phyloP scores from a whole-genome alignment of 2,888 invertebrate species.

The Empis stercorea region DNA sequence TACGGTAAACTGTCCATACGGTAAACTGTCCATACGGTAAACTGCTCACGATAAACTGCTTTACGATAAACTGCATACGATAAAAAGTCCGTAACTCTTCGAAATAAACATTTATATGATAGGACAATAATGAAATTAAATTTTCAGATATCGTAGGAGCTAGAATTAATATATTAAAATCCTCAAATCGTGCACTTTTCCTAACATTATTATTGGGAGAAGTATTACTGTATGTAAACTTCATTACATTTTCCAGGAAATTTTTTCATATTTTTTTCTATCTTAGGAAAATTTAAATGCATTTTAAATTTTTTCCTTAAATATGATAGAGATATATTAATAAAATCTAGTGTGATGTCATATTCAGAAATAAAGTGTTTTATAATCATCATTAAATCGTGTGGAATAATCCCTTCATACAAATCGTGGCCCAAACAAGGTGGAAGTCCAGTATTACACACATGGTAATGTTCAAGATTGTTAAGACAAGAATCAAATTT shows the following conservation, averaged over 20 bases:
- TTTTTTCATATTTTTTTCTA: constrained; percentile 3
- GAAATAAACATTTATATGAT: constrained; percentile 6
- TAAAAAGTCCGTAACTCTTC: no score
- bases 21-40: no score
- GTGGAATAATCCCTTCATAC: constrained; percentile 17
- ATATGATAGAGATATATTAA: background rate
- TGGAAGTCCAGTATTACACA: constrained; percentile 17
- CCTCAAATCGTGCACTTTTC: constrained; percentile 1
- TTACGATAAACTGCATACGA: no score
- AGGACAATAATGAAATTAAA: background rate
- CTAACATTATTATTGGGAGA: constrained; percentile 3
- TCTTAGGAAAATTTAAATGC: constrained; percentile 3
- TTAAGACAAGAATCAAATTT: constrained; percentile 17
- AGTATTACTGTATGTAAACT: constrained; percentile 3
- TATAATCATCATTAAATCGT: constrained; percentile 16
- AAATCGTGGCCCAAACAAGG: constrained; percentile 22
- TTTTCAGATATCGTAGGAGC: constrained; percentile 2
- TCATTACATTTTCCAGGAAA: constrained; percentile 6
- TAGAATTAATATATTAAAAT: constrained; percentile 1
- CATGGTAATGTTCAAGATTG: constrained; percentile 17
- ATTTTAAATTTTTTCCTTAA: constrained; percentile 4
- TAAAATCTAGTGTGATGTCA: background rate
- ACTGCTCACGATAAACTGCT: no score
- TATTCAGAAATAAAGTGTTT: constrained; percentile 2
- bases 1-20: no score